These are phyloP conservation scores for Morpho helenor DNA, from an alignment of 2,888 invertebrate species.

Conservation along the genomic window DNA sequence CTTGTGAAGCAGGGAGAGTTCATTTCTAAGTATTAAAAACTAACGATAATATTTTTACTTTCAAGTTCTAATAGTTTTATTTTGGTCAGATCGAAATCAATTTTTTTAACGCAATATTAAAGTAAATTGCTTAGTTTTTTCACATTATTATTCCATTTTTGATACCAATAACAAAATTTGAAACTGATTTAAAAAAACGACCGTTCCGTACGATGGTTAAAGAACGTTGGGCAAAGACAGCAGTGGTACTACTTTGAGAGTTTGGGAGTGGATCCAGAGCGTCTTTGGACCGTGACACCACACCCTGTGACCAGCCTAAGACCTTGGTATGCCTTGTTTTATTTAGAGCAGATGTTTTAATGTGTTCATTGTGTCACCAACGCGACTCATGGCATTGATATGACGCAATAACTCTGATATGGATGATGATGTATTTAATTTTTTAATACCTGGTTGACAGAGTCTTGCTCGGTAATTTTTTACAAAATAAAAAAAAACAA, in stretches of 20 bases:
- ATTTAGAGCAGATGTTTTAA: constrained; percentile 36
- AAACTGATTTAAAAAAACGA: constrained; percentile 32
- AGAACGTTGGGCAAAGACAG: constrained; percentile 50
- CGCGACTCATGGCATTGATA: constrained; percentile 1
- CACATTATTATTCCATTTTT: no score
- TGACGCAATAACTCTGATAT: background rate
- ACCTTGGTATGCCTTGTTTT: constrained; percentile 58
- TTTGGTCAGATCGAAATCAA: no score
- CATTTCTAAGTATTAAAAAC: constrained; percentile 36
- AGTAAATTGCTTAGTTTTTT: no score
- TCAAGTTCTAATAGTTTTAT: no score
- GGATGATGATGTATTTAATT: no score
- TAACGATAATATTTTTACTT: no score
- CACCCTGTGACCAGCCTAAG: constrained; percentile 57
- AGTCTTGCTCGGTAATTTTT: no score
- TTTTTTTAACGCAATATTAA: no score
- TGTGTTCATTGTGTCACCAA: constrained; percentile 14
- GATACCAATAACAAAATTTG: background rate
- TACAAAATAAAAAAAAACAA: no score
- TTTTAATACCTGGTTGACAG: no score
- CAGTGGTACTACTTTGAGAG: constrained; percentile 52
- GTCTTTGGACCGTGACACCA: constrained; percentile 51
- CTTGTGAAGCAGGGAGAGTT: constrained; percentile 64
- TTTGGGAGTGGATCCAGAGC: constrained; percentile 43
- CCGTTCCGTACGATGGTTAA: constrained; percentile 46